Evolutionary conservation across 2,797 vertebrate genomes (phyloP), one percentile per base, ranked within the genome.

Genomic region (Cynodonichthys magdalenae): DNA sequence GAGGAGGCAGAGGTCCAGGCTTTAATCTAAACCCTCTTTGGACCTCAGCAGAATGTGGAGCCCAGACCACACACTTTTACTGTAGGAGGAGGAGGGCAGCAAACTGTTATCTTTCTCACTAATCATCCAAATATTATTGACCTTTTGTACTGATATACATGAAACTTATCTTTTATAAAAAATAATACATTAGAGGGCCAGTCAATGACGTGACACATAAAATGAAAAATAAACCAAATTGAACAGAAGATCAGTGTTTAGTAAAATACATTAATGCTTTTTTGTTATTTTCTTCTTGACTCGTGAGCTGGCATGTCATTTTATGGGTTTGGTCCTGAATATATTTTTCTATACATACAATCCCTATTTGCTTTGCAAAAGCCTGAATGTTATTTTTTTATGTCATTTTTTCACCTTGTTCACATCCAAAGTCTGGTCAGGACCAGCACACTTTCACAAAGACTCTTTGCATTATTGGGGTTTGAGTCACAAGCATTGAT

Each of bases 11-110:
- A 73, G 80, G 74, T 75, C 81, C 67, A 39, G 75, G 62, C 81
- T 87, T 89, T 82, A 87, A 69, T 31, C 67, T 82, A 84, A 24
- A 85, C 82, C 74, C 82, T 71, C 77, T 49, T 69, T 71, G 78
- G 89, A 89, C 90, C 86, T 89, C 55, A 78, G 72, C 74, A 78
- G 81, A 80, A 75, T 78, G 79, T 75, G 73, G 74, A 86, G 82
- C 56, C 77, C 66, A 63, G 62, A 68, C 41, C 73, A 52, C 71
- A 71, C 63, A 69, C 69, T 74, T 66, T 68, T 54, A 59, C 60
- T 61, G 17, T n/a, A 63, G 36, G 36, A 77, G 51, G 53, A 75
- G 63, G 77, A 44, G 36, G 53, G 41, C 70, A 46, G n/a, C n/a
- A n/a, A 59, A 71, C 75, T 53, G 15, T 17, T 69, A 67, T 24